Evolutionary conservation across 1,140 invertebrate species (phyloP).

Genomic region (Euura lappo): DNA sequence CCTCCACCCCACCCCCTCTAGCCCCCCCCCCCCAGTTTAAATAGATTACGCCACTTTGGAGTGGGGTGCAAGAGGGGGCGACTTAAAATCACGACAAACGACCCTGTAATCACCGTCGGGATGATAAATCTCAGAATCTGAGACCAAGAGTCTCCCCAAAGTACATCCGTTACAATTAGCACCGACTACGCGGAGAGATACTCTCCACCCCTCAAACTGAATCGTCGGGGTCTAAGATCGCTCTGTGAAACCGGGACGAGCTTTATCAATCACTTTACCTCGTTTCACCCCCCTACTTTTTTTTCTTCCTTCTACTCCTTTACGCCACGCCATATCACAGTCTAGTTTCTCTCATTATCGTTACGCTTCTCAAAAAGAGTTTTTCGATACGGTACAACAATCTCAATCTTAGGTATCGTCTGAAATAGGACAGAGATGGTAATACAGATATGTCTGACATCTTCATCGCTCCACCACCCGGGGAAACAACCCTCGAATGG

Average conservation of each 20-base stretch:
- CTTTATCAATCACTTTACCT: neutral
- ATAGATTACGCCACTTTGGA: neutral
- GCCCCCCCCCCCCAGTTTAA: neutral
- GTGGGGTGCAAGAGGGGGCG: neutral
- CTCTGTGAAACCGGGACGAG: too few species aligned
- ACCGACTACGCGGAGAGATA: neutral
- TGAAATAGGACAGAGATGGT: neutral
- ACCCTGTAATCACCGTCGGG: constrained; percentile 12
- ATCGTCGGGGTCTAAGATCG: too few species aligned
- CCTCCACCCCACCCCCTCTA: neutral
- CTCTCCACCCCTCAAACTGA: neutral
- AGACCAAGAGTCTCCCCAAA: neutral
- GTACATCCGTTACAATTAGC: constrained; percentile 11
- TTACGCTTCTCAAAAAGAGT: too few species aligned
- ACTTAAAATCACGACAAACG: constrained; percentile 8
- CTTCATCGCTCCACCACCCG: neutral
- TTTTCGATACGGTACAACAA: too few species aligned
- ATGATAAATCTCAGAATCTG: constrained; percentile 5
- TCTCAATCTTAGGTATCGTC: too few species aligned
- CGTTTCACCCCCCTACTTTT: neutral
- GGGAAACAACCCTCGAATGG: constrained; percentile 3
- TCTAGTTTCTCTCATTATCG: neutral
- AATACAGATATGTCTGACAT: neutral
- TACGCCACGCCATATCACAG: neutral
- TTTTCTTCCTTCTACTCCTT: neutral